Evolutionary conservation across 2,113 vertebrate species (phyloP), one percentile per base, ranked within the genome.

Genomic region (Meles meles): DNA sequence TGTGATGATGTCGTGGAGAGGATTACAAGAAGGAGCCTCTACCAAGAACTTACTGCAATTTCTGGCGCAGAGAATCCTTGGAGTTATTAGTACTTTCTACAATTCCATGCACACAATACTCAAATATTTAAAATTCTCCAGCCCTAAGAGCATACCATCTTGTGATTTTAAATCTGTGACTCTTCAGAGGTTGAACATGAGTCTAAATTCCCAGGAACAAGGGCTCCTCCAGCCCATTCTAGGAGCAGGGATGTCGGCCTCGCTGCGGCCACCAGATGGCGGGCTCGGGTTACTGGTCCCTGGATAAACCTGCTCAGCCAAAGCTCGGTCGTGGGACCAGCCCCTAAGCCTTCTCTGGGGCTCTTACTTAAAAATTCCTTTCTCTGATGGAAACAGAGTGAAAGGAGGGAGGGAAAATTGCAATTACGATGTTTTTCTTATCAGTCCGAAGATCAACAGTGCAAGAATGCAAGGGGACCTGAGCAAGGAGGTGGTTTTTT

Each of bases 251-350:
- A n/a, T 85, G 95, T 94, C 49, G 39, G 57, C 74, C 90, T 29
- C n/a, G 59, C 80, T 13, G 6, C 77, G 84, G 57, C 97, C 98
- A 97, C 94, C 93, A 98, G 98, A 94, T 97, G 98, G 97, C 97
- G 18, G 87, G 12, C 96, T 79, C 27, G 25, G 65, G 96, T 90
- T 85, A 49, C 57, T 1, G 3, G 94, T 95, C 29, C 77, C 20
- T 59, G 29, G 5, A 2, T 0, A 52, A 55, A 25, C 2, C 13
- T 0, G 4, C 52, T 21, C 1, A 20, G 20, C 34, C 20, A 12
- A 44, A 79, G 23, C 55, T 49, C 20, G 7, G 67, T 4, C 17
- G 25, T 0, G 34, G 15, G 21, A 37, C 27, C 49, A 8, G 65
- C 23, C 31, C 49, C 5, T 5, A 21, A 18, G 34, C 11, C 44